Percentiles rank a stretch among this genome's conserved stretches.
Conservation (phyloP, 2,888 invertebrate species). For the Eupithecia insigniata region DNA sequence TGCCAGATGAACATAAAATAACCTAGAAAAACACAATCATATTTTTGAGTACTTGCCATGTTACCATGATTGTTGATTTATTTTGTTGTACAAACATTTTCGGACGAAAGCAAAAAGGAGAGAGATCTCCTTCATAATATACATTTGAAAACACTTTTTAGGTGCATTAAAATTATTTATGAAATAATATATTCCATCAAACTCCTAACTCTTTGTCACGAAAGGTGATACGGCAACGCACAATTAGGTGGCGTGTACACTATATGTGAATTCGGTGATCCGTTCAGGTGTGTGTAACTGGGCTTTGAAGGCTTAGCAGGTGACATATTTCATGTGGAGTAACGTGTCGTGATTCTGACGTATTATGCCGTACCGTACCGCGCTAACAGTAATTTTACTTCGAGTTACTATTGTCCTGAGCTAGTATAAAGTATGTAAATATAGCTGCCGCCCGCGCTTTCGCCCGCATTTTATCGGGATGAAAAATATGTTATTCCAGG, state of each 20-base stretch:
- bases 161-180: neutral
- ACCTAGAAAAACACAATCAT: no score
- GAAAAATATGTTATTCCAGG: no score
- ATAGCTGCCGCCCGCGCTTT: no score
- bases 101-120: no score
- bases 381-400: neutral
- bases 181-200: slow-evolving; percentile 6
- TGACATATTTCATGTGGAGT: slow-evolving; percentile 38
- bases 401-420: neutral
- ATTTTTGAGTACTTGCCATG: no score
- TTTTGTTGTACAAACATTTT: neutral
- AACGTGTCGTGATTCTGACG: slow-evolving; percentile 31
- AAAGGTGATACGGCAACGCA: slow-evolving; percentile 26
- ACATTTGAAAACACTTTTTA: neutral
- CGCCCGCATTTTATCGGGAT: no score
- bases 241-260: slow-evolving; percentile 33
- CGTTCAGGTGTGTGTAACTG: slow-evolving; percentile 40
- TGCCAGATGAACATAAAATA: neutral
- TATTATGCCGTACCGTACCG: slow-evolving; percentile 14
- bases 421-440: neutral
- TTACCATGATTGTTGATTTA: neutral
- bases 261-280: slow-evolving; percentile 34
- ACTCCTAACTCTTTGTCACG: slow-evolving; percentile 1
- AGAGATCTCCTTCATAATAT: no score
- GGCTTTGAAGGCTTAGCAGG: slow-evolving; percentile 39